A percentile compares a stretch with the other conserved stretches of the same genome.
phyloP scores from a whole-genome alignment of 2,797 vertebrate species.

The Lates japonicus region DNA sequence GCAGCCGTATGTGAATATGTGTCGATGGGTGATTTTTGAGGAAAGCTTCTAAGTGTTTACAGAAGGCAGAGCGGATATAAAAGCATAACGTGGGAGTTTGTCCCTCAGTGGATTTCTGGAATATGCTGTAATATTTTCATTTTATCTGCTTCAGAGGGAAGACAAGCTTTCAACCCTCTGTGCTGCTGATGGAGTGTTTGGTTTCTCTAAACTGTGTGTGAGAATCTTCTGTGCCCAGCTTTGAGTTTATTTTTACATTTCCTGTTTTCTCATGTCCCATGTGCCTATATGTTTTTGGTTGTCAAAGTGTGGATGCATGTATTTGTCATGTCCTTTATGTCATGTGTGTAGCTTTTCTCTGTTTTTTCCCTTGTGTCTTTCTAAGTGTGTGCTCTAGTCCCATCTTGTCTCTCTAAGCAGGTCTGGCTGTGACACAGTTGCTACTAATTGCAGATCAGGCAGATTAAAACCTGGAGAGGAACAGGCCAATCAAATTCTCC shows the following conservation, averaged over 20 bases:
- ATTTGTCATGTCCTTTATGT: conserved; percentile 4
- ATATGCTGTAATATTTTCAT: conserved; percentile 70
- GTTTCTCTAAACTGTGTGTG: conserved; percentile 57
- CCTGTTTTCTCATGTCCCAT: neutral
- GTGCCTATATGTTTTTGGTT: conserved; percentile 16
- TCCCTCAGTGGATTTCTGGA: conserved; percentile 74
- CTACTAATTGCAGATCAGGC: conserved; percentile 72
- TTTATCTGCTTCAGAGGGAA: conserved; percentile 72
- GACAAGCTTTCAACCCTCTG: conserved; percentile 64
- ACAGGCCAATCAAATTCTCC: conserved; percentile 69
- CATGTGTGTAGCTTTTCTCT: neutral
- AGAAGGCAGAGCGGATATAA: conserved; percentile 70
- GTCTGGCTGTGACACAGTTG: conserved; percentile 66
- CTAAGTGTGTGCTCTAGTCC: neutral
- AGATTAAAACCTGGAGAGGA: conserved; percentile 74
- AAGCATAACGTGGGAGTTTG: conserved; percentile 75
- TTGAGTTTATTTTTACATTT: conserved; percentile 12
- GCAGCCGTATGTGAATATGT: conserved; percentile 53
- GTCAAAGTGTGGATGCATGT: neutral
- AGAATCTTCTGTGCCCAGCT: conserved; percentile 13
- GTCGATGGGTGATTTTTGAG: conserved; percentile 73
- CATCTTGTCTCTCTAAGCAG: conserved; percentile 38
- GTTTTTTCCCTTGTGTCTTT: neutral
- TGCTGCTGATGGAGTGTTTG: conserved; percentile 58
- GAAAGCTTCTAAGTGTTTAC: conserved; percentile 74